Evolutionary conservation across 2,888 invertebrate genomes (phyloP).

Genomic region (Eupelmus urozonus): DNA sequence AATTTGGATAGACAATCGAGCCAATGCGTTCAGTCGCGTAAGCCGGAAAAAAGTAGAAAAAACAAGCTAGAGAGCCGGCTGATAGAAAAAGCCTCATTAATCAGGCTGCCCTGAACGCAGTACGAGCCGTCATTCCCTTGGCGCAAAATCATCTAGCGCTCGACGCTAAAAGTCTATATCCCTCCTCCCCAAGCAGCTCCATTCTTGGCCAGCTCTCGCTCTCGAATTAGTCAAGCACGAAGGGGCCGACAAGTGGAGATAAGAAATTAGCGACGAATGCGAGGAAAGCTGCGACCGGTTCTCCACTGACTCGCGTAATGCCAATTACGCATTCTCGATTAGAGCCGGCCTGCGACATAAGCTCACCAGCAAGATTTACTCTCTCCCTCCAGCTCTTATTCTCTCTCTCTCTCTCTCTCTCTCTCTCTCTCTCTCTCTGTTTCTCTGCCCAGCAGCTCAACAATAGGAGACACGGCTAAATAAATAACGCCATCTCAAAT

Average conservation of each 20-base stretch:
- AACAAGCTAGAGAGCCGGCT: no score
- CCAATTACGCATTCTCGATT: slow-evolving; percentile 54
- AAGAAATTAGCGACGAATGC: slow-evolving; percentile 48
- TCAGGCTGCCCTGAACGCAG: no score
- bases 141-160: no score
- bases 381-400: not conserved
- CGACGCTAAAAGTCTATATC: no score
- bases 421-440: not conserved
- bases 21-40: not conserved
- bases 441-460: no score
- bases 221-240: slow-evolving; percentile 47
- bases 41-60: not conserved
- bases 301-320: slow-evolving; percentile 48
- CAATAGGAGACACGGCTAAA: no score
- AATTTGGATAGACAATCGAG: no score
- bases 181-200: no score
- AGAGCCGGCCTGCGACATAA: slow-evolving; percentile 6
- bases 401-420: not conserved
- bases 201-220: no score
- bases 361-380: not conserved
- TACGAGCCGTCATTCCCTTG: no score
- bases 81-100: no score
- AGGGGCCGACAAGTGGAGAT: slow-evolving; percentile 38
- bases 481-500: slow-evolving; percentile 3
- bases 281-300: slow-evolving; percentile 44